Conservation (phyloP, 2,113 vertebrate genomes). For the Elaphurus davidianus region DNA sequence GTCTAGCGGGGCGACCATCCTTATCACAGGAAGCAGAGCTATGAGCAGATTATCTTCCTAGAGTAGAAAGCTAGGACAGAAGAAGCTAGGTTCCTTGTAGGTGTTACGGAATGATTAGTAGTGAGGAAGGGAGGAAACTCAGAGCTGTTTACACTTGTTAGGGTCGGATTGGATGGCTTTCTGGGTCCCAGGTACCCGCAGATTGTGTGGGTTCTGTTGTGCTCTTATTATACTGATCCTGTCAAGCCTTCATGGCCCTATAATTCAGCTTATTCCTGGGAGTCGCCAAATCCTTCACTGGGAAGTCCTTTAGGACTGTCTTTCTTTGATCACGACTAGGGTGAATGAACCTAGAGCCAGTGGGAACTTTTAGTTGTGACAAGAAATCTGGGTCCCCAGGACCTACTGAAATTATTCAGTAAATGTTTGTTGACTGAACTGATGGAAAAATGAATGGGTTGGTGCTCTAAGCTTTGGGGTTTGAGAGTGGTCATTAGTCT, state of each 20-base stretch:
- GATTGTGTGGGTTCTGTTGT: not conserved
- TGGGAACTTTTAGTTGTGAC: not conserved
- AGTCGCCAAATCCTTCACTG: not conserved
- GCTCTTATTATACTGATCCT: not conserved
- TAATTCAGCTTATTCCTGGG: not conserved
- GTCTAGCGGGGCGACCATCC: not conserved
- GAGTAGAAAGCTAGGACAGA: not conserved
- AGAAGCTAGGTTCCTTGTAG: not conserved
- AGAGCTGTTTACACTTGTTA: not conserved
- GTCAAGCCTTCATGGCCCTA: not conserved
- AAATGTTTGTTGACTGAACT: slow-evolving; percentile 31
- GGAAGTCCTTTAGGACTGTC: not conserved
- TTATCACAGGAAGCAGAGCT: not conserved
- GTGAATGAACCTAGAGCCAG: not conserved
- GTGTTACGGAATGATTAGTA: not conserved
- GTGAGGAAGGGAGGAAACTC: not conserved
- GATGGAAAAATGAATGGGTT: slow-evolving; percentile 10
- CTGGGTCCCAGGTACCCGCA: not conserved
- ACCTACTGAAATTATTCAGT: not conserved
- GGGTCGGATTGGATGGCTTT: not conserved
- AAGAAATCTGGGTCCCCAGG: slow-evolving; percentile 20
- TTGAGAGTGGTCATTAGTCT: slow-evolving; percentile 13
- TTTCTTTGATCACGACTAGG: not conserved
- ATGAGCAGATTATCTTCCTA: not conserved
- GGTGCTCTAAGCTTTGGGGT: not conserved